Evolutionary conservation across 2,888 invertebrate species (phyloP).

Genomic region (Pseudolycoriella hygida): DNA sequence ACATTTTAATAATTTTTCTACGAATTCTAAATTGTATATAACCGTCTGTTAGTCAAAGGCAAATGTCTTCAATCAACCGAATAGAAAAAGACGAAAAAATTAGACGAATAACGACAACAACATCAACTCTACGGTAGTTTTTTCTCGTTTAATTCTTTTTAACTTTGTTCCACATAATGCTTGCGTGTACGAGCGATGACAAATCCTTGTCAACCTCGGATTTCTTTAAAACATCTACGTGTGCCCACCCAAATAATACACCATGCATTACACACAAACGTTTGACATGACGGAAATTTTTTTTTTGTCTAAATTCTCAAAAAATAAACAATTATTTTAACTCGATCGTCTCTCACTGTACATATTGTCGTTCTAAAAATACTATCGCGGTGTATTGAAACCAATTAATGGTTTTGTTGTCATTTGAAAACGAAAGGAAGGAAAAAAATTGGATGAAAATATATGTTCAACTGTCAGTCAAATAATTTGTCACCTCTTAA

Average conservation of each 20-base stretch:
- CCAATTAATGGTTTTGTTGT: conserved; percentile 1
- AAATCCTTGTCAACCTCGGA: background rate
- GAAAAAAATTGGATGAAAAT: background rate
- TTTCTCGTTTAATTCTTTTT: too few relatives aligned
- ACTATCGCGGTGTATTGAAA: background rate
- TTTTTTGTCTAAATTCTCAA: background rate
- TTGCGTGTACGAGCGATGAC: background rate
- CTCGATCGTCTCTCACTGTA: background rate
- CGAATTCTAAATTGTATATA: background rate
- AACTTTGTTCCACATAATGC: too few relatives aligned
- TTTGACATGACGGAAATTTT: too few relatives aligned
- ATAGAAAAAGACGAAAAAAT: background rate
- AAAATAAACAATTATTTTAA: background rate
- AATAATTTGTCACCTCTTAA: background rate
- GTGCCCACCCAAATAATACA: background rate
- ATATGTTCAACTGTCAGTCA: background rate
- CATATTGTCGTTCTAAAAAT: background rate
- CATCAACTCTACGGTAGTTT: background rate
- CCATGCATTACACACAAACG: too few relatives aligned
- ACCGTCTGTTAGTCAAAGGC: background rate
- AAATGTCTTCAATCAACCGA: background rate
- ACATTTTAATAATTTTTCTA: background rate
- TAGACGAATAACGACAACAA: background rate
- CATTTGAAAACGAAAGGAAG: background rate
- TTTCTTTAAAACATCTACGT: background rate